A percentile compares a stretch with the other conserved stretches of the same genome.
phyloP scores from a whole-genome alignment of 2,888 invertebrate genomes.

The Phengaris alcon region DNA sequence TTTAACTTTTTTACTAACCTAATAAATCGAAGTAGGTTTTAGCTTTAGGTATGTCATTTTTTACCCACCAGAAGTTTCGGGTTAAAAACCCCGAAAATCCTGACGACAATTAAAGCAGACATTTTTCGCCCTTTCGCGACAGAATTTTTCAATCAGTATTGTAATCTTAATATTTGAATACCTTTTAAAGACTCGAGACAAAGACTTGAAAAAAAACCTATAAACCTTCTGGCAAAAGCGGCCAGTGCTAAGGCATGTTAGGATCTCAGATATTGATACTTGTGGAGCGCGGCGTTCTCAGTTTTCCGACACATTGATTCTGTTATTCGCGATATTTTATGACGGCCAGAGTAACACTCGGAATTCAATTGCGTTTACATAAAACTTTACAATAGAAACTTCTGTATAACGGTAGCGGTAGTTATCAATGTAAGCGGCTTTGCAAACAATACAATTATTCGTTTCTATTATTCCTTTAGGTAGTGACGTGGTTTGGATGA shows the following conservation, averaged over 20 bases:
- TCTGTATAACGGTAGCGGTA: neutral
- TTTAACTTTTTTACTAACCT: too few relatives aligned
- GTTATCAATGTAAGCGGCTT: too few relatives aligned
- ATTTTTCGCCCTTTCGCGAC: too few relatives aligned
- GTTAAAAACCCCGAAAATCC: too few relatives aligned
- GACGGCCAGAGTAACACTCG: neutral
- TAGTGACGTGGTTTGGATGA: too few relatives aligned
- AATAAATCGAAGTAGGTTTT: too few relatives aligned
- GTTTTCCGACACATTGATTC: slow-evolving; percentile 19
- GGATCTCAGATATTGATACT: slow-evolving; percentile 1
- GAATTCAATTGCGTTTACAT: neutral
- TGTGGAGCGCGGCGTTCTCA: neutral
- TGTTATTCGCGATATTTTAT: slow-evolving; percentile 9
- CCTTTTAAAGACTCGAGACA: neutral
- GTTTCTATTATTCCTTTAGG: too few relatives aligned
- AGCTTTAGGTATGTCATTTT: too few relatives aligned
- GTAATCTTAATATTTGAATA: neutral
- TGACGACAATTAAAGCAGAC: too few relatives aligned
- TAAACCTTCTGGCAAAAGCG: neutral
- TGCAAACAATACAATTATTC: too few relatives aligned
- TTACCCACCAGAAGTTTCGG: too few relatives aligned
- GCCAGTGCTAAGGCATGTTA: neutral
- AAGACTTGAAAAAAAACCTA: neutral
- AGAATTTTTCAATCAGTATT: too few relatives aligned
- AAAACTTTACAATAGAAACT: neutral